phyloP scores from a whole-genome alignment of 2,888 invertebrate species.

The Synanthedon tipuliformis region DNA sequence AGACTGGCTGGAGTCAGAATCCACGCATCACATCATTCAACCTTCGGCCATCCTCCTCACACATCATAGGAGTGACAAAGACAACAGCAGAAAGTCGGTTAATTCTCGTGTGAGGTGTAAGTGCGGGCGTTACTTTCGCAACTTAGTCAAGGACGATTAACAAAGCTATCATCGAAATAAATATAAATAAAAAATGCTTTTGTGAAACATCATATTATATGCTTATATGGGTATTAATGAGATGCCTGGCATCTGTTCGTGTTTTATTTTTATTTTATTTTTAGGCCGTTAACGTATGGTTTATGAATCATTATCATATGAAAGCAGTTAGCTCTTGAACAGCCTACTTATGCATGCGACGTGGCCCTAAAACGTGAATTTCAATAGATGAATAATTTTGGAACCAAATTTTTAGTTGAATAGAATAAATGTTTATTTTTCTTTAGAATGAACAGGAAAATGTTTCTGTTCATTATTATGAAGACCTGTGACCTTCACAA shows the following conservation, averaged over 20 bases:
- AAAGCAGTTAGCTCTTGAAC: background rate
- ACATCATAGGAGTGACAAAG: conserved; percentile 24
- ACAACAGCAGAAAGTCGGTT: conserved; percentile 24
- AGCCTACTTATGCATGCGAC: background rate
- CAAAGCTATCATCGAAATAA: conserved; percentile 36
- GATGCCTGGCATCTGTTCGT: conserved; percentile 18
- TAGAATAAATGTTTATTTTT: background rate
- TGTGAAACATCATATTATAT: conserved; percentile 43
- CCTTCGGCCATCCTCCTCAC: conserved; percentile 31
- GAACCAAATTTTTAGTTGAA: background rate
- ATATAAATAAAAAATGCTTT: conserved; percentile 25
- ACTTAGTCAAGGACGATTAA: conserved; percentile 52
- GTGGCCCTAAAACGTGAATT: background rate
- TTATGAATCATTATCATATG: conserved; percentile 14
- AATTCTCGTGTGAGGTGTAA: conserved; percentile 24
- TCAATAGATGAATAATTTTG: background rate
- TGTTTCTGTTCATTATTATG: no score
- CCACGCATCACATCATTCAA: conserved; percentile 33
- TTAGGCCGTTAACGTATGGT: conserved; percentile 18
- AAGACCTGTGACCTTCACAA: no score
- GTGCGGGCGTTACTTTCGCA: conserved; percentile 46
- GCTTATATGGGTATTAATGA: conserved; percentile 24
- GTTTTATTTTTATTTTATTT: conserved; percentile 21
- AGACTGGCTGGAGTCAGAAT: conserved; percentile 59
- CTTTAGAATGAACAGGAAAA: background rate